phyloP scores from a whole-genome alignment of 2,113 vertebrate genomes.

The Neolamprologus hecqui region DNA sequence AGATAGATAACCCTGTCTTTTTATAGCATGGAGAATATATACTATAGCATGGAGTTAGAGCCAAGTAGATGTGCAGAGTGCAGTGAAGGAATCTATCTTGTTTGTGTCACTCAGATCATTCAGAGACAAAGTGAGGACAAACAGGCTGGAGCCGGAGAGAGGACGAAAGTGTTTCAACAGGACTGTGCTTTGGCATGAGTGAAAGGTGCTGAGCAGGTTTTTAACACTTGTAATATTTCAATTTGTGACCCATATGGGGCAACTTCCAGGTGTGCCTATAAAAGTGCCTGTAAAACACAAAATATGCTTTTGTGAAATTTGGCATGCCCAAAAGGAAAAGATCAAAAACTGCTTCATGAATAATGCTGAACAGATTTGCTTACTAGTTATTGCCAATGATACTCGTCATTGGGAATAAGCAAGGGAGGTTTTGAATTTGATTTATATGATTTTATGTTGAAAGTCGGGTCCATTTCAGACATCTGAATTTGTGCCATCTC shows the following conservation, averaged over 20 bases:
- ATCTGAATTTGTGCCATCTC: background rate
- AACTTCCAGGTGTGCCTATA: conserved; percentile 34
- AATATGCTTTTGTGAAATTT: conserved; percentile 13
- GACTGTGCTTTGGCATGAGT: background rate
- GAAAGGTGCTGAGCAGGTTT: conserved; percentile 10
- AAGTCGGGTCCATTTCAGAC: background rate
- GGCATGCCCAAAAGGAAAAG: background rate
- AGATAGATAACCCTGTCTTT: conserved; percentile 38
- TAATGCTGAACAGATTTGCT: conserved; percentile 8
- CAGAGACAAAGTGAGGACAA: conserved; percentile 24
- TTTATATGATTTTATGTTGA: background rate
- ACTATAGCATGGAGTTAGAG: background rate
- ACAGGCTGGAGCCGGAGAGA: background rate
- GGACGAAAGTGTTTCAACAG: background rate
- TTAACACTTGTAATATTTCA: conserved; percentile 14
- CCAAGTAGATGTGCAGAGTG: background rate
- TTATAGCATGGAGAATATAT: conserved; percentile 14
- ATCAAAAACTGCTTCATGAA: conserved; percentile 10
- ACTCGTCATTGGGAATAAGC: background rate
- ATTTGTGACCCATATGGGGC: conserved; percentile 13
- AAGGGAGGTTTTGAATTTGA: background rate
- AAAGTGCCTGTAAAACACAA: conserved; percentile 18
- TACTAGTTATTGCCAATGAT: background rate
- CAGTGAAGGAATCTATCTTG: background rate
- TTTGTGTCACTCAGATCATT: background rate